Conservation (phyloP, 2,113 vertebrate genomes). For the Lycaon pictus region DNA sequence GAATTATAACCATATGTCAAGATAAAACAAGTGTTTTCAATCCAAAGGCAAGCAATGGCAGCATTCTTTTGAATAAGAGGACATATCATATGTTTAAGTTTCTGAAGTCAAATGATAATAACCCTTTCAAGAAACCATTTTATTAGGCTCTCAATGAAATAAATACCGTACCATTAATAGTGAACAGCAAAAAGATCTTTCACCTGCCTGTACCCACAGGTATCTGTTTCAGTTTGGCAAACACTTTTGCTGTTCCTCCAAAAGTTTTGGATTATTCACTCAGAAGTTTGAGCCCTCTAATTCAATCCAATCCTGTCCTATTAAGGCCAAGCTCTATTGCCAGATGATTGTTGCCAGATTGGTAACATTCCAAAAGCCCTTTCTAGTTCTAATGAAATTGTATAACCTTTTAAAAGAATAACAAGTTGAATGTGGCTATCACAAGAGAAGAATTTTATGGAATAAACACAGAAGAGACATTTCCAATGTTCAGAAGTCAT, state of each 20-base stretch:
- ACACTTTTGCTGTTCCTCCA: slow-evolving; percentile 20
- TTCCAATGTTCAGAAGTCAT: not conserved
- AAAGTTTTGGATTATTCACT: slow-evolving; percentile 41
- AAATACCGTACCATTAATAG: not conserved
- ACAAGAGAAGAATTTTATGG: slow-evolving; percentile 19
- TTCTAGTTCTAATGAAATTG: slow-evolving; percentile 66
- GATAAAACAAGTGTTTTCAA: slow-evolving; percentile 18
- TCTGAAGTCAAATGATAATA: not conserved
- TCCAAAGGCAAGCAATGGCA: not conserved
- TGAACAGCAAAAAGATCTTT: not conserved
- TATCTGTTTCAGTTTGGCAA: slow-evolving; percentile 58
- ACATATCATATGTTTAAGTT: not conserved
- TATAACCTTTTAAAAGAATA: slow-evolving; percentile 45
- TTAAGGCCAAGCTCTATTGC: slow-evolving; percentile 9
- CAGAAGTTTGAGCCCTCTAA: slow-evolving; percentile 41
- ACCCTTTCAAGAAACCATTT: not conserved
- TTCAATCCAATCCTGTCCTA: slow-evolving; percentile 49
- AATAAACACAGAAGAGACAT: not conserved
- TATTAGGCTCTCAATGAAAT: not conserved
- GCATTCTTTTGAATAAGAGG: slow-evolving; percentile 24
- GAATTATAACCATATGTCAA: not conserved
- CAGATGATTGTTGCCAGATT: slow-evolving; percentile 38
- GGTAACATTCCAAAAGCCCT: slow-evolving; percentile 46
- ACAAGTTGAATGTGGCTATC: not conserved
- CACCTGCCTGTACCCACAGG: not conserved